Conservation (phyloP, 2,888 invertebrate species). For the Drosophila pegasa region DNA sequence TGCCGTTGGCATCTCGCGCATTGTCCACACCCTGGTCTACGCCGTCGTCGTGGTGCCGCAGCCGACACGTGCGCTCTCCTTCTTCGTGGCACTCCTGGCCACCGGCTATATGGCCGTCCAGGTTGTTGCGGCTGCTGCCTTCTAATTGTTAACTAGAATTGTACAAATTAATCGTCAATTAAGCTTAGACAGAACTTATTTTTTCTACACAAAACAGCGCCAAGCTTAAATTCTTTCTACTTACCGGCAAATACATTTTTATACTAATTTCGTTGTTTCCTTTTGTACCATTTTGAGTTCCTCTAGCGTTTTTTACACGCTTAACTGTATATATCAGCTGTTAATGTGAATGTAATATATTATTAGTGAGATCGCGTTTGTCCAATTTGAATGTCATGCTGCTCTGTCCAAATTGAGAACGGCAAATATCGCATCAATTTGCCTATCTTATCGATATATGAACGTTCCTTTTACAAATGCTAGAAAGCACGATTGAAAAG, state of each 20-base stretch:
- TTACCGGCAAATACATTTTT: constrained; percentile 15
- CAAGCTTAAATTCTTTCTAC: neutral
- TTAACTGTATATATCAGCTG: neutral
- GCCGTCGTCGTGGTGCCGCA: constrained; percentile 86
- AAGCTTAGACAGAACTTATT: neutral
- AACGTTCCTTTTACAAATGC: too few relatives aligned
- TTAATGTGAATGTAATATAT: neutral
- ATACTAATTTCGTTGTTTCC: neutral
- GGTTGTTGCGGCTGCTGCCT: constrained; percentile 71
- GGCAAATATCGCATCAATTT: neutral
- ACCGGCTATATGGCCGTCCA: constrained; percentile 86
- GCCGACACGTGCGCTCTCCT: constrained; percentile 86
- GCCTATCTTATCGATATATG: constrained; percentile 1
- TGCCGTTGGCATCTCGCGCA: constrained; percentile 85
- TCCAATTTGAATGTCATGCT: constrained; percentile 3
- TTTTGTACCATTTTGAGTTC: neutral
- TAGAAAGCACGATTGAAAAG: neutral
- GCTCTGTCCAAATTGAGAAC: neutral
- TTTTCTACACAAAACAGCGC: neutral
- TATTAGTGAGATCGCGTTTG: neutral
- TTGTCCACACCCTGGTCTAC: constrained; percentile 87
- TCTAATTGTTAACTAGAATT: constrained; percentile 34
- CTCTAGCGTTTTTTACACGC: fast-evolving
- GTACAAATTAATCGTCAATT: neutral
- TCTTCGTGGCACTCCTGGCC: constrained; percentile 83